Base-by-base conservation (phyloP, 2,113 vertebrate species). In the Myocastor coypus region DNA sequence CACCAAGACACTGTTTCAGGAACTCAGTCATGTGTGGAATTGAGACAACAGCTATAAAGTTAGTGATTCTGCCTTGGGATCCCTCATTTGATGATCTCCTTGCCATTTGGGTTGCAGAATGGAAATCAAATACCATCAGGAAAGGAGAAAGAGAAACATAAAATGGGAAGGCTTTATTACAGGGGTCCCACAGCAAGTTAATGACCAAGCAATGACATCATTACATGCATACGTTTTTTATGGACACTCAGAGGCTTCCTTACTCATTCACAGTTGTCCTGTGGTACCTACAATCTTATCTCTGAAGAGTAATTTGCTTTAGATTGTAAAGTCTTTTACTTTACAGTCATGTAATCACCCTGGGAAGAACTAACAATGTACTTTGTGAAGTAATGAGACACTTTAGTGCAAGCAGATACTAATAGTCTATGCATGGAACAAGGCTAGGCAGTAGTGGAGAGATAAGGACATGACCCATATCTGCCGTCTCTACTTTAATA, bases 371-470 rank as follows among this genome's bases (percentile, higher is more conserved):
- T 52, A 55, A 92, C 16, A 55, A 30, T n/a, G 66, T 83, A 7
- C 40, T 82, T 46, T 32, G 78, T 55, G 63, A 85, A 66, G 19
- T 55, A 59, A 78, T 26, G 63, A 16, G 13, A 37, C 24, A 42
- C 92, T 69, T 85, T 24, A 91, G 90, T 85, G 63, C 16, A 75
- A 92, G 42, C n/a, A 64, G 57, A 88, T 92, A 89, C 81, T 32
- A 52, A 89, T 26, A 2, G 30, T 66, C 22, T 73, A 2, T 37
- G 24, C 22, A 19, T 61, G 89, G 88, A 8, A 87, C 14, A 89
- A 91, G 14, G 8, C 32, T 68, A 46, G 20, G 11, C 30, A 37
- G 37, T 55, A 68, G 5, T 64, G 40, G 32, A 50, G 59, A 88
- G 13, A 16, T 64, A 83, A 94, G 16, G 37, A 77, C 22, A 42